These are phyloP conservation scores for Thalassoma bifasciatum DNA, from an alignment of 2,113 vertebrate species.

Conservation along the genomic window DNA sequence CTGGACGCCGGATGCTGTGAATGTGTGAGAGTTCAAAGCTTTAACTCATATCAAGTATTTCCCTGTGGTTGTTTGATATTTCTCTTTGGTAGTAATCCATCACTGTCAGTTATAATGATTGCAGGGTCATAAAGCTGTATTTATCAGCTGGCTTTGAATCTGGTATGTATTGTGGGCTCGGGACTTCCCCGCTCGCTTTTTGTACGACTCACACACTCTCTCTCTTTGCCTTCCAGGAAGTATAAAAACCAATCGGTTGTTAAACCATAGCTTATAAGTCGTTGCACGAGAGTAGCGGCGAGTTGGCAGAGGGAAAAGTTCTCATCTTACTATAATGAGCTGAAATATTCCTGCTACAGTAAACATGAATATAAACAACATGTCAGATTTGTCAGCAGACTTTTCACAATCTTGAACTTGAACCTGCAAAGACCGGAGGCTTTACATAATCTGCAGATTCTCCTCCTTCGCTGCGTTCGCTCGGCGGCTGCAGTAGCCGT, in stretches of 20 bases:
- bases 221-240: constrained; percentile 31
- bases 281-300: constrained; percentile 17
- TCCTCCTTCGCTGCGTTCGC: constrained; percentile 6
- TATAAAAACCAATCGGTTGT: constrained; percentile 44
- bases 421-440: constrained; percentile 4
- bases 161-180: constrained; percentile 33
- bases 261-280: constrained; percentile 21
- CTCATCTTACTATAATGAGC: constrained; percentile 50
- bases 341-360: constrained; percentile 30
- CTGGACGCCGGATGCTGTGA: constrained; percentile 36
- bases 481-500: constrained; percentile 15
- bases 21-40: background rate
- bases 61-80: constrained; percentile 30
- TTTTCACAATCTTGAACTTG: constrained; percentile 26
- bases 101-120: constrained; percentile 56
- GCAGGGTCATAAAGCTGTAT: constrained; percentile 40
- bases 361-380: constrained; percentile 62
- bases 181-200: constrained; percentile 20
- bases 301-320: constrained; percentile 7
- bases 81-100: constrained; percentile 50
- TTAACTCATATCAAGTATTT: constrained; percentile 20
- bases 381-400: constrained; percentile 45
- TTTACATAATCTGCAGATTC: constrained; percentile 13
- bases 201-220: constrained; percentile 17
- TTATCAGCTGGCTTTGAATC: constrained; percentile 52